Conservation (phyloP, 2,113 vertebrate genomes). For the Tamias sibiricus region DNA sequence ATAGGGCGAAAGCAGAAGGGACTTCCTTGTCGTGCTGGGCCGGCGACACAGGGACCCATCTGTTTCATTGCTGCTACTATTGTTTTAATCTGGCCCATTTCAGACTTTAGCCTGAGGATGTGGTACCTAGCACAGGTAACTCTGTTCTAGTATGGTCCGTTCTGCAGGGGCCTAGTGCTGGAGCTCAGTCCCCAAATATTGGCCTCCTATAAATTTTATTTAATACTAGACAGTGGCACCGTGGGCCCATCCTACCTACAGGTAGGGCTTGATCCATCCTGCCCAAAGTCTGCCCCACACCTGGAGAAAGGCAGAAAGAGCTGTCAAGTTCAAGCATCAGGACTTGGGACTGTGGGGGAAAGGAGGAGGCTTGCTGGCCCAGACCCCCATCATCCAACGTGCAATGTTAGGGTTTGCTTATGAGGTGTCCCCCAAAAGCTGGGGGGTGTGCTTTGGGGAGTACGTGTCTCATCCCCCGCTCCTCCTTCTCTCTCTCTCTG, state of each 20-base stretch:
- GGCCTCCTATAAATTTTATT: neutral
- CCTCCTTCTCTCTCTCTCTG: too few relatives aligned
- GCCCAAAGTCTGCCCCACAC: rapidly evolving
- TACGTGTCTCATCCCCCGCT: too few relatives aligned
- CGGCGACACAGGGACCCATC: rapidly evolving
- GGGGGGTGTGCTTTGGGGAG: too few relatives aligned
- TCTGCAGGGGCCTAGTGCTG: neutral
- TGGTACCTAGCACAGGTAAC: too few relatives aligned
- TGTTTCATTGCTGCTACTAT: neutral
- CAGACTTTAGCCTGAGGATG: neutral
- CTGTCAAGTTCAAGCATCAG: neutral
- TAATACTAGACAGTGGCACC: too few relatives aligned
- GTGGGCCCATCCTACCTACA: neutral
- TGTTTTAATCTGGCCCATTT: neutral
- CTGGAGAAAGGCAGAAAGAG: neutral
- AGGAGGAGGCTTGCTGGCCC: neutral
- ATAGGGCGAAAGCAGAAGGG: neutral
- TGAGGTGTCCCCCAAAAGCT: too few relatives aligned
- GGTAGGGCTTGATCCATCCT: rapidly evolving
- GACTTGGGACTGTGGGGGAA: too few relatives aligned
- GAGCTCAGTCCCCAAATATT: neutral
- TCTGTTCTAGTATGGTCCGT: neutral
- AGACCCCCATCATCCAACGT: neutral
- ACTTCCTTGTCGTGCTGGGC: neutral
- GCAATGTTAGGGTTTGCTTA: too few relatives aligned